Conservation (phyloP, 2,888 invertebrate species). For the Carpatolechia fugitivella region DNA sequence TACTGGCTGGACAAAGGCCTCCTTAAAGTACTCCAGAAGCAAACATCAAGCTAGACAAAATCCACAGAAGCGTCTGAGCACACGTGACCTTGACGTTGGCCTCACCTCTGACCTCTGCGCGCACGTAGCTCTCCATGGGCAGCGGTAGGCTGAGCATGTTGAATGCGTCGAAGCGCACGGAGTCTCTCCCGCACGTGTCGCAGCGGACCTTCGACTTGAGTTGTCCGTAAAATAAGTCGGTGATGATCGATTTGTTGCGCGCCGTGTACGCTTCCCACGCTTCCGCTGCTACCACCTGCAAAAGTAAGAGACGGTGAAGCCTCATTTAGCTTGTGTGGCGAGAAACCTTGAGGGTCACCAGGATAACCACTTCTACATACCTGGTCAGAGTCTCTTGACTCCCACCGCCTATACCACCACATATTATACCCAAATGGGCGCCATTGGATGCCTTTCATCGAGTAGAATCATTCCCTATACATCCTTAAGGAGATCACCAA, state of each 20-base stretch:
- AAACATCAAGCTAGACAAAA: too few relatives aligned
- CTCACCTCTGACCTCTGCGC: slow-evolving; percentile 86
- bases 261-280: slow-evolving; percentile 92
- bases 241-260: slow-evolving; percentile 92
- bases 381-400: too few relatives aligned
- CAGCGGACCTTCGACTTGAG: slow-evolving; percentile 93
- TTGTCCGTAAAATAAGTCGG: slow-evolving; percentile 95
- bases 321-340: too few relatives aligned
- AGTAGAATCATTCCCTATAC: too few relatives aligned
- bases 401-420: slow-evolving; percentile 64
- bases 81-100: too few relatives aligned
- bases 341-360: too few relatives aligned
- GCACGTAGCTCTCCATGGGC: slow-evolving; percentile 92
- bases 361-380: too few relatives aligned
- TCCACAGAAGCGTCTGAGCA: too few relatives aligned
- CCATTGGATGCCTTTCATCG: too few relatives aligned
- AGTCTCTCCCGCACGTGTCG: slow-evolving; percentile 88
- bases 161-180: slow-evolving; percentile 95
- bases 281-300: slow-evolving; percentile 81
- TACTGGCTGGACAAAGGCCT: too few relatives aligned
- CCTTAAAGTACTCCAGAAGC: background rate
- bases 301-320: too few relatives aligned
- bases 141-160: slow-evolving; percentile 93
- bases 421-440: slow-evolving; percentile 82
- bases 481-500: too few relatives aligned